Evolutionary conservation across 2,113 vertebrate species (phyloP).

Genomic region (Grammomys dolichurus): DNA sequence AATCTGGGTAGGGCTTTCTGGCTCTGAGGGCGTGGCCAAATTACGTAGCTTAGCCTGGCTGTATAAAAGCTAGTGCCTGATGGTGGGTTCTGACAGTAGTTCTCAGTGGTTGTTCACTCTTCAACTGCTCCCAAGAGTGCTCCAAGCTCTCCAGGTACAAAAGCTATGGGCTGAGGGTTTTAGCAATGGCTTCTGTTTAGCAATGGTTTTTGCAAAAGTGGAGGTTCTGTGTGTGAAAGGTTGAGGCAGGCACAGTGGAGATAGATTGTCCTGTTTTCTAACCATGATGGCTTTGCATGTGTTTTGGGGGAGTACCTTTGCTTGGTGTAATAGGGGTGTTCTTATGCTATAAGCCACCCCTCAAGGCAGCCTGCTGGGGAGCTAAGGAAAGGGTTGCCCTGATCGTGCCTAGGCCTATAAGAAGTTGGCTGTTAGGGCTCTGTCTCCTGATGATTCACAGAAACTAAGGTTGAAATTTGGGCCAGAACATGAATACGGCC

Average conservation of each 20-base stretch:
- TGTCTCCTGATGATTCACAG: not conserved
- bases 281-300: not conserved
- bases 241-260: too few species aligned
- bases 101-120: fast-evolving
- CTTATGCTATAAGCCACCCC: not conserved
- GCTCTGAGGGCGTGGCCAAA: not conserved
- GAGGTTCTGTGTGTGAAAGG: not conserved
- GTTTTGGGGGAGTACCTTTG: not conserved
- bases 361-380: too few species aligned
- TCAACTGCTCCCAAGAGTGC: fast-evolving
- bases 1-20: not conserved
- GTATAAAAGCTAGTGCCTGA: not conserved
- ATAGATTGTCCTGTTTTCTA: not conserved
- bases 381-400: not conserved
- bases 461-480: not conserved
- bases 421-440: not conserved
- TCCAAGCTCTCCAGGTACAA: not conserved
- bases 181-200: not conserved
- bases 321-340: not conserved
- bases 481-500: not conserved
- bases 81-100: not conserved
- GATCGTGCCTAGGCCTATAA: not conserved
- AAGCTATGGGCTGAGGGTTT: not conserved
- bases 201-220: not conserved
- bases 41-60: not conserved